These are phyloP conservation scores for Nemotelus nigrinus DNA, from an alignment of 2,888 invertebrate species.

Conservation along the genomic window DNA sequence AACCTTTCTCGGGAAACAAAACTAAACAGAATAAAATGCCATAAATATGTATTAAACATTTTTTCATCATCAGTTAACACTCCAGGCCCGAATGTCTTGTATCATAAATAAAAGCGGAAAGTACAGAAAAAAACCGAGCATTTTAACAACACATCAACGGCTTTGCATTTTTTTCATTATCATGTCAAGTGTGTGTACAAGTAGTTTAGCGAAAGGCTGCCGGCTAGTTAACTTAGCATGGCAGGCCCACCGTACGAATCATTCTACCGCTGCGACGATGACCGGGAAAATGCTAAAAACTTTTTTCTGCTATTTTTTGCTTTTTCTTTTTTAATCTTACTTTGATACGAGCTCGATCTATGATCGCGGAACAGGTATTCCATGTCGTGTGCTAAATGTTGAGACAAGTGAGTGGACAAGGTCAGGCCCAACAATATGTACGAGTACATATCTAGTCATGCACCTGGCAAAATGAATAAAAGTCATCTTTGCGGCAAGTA, in stretches of 20 bases:
- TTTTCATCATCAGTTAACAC: background rate
- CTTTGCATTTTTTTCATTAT: constrained; percentile 28
- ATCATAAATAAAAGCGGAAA: background rate
- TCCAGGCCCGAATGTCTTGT: too few relatives aligned
- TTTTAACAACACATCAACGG: constrained; percentile 20
- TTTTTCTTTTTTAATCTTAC: constrained; percentile 12
- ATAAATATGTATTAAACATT: constrained; percentile 20
- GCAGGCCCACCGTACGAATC: too few relatives aligned
- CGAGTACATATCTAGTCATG: background rate
- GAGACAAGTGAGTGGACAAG: constrained; percentile 35
- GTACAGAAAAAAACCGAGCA: constrained; percentile 16
- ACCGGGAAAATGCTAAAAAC: background rate
- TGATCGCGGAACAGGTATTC: constrained; percentile 17
- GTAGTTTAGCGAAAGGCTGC: too few relatives aligned
- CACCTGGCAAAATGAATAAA: constrained; percentile 34
- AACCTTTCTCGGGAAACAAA: constrained; percentile 23
- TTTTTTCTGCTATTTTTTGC: background rate
- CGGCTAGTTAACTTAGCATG: too few relatives aligned
- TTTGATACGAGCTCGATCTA: constrained; percentile 17
- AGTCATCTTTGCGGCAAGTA: constrained; percentile 20
- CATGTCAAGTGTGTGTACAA: constrained; percentile 17
- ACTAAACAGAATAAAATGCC: constrained; percentile 9
- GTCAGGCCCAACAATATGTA: background rate
- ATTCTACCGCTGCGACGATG: too few relatives aligned
- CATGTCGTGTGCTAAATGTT: constrained; percentile 40